Evolutionary conservation across 2,113 vertebrate species (phyloP).

Genomic region (Columba janthina): DNA sequence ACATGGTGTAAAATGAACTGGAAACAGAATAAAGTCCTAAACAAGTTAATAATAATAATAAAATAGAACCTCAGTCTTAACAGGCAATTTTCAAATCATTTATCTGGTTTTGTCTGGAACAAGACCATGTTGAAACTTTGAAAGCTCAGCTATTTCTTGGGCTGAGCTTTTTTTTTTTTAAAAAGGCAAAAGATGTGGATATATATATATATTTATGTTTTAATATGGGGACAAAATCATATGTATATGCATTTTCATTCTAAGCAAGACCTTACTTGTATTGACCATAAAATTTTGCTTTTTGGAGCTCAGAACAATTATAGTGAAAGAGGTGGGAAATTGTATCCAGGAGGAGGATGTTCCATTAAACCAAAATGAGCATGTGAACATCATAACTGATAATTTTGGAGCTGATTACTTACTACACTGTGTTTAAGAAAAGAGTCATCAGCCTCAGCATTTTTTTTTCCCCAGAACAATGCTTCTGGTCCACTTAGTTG

Average conservation of each 20-base stretch:
- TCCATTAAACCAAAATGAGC: background rate
- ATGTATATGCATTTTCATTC: background rate
- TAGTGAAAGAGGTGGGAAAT: background rate
- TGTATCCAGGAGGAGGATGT: background rate
- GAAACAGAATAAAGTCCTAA: conserved; percentile 1
- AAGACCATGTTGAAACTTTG: conserved; percentile 16
- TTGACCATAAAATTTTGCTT: background rate
- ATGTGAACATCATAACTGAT: background rate
- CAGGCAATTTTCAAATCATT: conserved; percentile 23
- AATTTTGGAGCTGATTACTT: background rate
- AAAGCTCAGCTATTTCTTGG: conserved; percentile 11
- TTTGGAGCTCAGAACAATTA: background rate
- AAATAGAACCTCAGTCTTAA: background rate
- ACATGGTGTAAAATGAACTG: background rate
- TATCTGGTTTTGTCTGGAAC: conserved; percentile 32
- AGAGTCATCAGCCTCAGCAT: background rate
- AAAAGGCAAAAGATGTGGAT: background rate
- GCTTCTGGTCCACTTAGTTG: background rate
- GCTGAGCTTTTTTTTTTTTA: background rate
- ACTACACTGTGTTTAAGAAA: background rate
- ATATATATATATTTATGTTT: too few relatives aligned
- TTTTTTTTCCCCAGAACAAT: background rate
- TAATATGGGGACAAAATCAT: background rate
- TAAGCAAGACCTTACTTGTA: background rate
- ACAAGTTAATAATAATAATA: background rate